Evolutionary conservation across 2,888 invertebrate species (phyloP), one percentile per base, ranked within the genome.

Genomic region (Oligia latruncula): DNA sequence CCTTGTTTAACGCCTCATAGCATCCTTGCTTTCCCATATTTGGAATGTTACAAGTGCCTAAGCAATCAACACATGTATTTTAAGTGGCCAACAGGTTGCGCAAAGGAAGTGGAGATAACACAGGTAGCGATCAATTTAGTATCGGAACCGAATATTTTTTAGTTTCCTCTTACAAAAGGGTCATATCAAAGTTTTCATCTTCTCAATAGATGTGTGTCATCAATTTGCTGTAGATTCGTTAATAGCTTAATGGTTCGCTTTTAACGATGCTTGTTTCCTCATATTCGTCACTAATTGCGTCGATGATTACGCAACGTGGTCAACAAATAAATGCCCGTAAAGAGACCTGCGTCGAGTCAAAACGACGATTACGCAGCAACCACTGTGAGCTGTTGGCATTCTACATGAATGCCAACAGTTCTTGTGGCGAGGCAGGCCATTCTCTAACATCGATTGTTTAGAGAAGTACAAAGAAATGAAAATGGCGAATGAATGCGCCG

Each of bases 1-100:
- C 78, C 83, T 87, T 83, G 82, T 65, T 65, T 40, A 58, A 84
- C 78, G 79, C 80, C 84, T 81, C 76, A 77, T 64, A 70, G 43
- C 72, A 78, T 84, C 81, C 84, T 89, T 84, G 86, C 72, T 73
- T 67, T 55, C 35, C 89, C 81, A 84, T 86, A 81, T 85, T 89
- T 58, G 82, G 79, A 81, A 72, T 74, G 81, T 79, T 76, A 81
- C 71, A 72, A 84, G 75, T 80, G 83, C 74, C 67, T 79, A 35
- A 70, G 73, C 70, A 87, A 87, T 87, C 88, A 78, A 55, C 82
- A 81, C 58, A 62, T 84, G 74, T 74, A 74, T 84, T 82, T 55
- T 75, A 78, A 76, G 52, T 74, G 71, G 71, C 71, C 71, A 75
- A 71, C 77, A 78, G 76, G 71, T 82, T 85, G 77, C 64, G 71